Conservation (phyloP, 1,140 invertebrate genomes). For the Nasonia longicornis region DNA sequence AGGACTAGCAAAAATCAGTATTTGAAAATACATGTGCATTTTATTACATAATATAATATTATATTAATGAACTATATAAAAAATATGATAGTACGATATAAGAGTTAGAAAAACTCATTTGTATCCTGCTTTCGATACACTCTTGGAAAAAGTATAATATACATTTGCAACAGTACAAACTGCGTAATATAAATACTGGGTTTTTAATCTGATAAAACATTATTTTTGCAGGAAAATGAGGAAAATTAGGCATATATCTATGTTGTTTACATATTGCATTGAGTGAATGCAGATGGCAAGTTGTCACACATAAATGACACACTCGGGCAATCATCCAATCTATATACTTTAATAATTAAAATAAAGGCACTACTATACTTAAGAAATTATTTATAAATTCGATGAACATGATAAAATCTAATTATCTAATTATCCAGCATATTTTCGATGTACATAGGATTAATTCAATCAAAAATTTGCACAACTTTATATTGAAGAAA, state of each 20-base stretch:
- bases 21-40: slow-evolving; percentile 54
- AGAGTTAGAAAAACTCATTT: slow-evolving; percentile 54
- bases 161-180: slow-evolving; percentile 49
- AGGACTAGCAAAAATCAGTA: background rate
- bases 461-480: slow-evolving; percentile 34
- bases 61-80: slow-evolving; percentile 57
- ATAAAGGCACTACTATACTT: slow-evolving; percentile 38
- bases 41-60: slow-evolving; percentile 50
- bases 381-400: slow-evolving; percentile 39
- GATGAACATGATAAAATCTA: slow-evolving; percentile 38
- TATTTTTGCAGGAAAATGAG: background rate
- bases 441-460: slow-evolving; percentile 26
- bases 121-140: slow-evolving; percentile 45
- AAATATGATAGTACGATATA: slow-evolving; percentile 55
- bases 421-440: slow-evolving; percentile 33
- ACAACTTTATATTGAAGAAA: slow-evolving; percentile 11
- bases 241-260: slow-evolving; percentile 24
- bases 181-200: slow-evolving; percentile 51
- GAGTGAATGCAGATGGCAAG: slow-evolving; percentile 18
- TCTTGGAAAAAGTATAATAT: slow-evolving; percentile 46
- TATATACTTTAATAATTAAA: slow-evolving; percentile 20
- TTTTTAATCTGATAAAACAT: slow-evolving; percentile 44
- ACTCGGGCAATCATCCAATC: slow-evolving; percentile 40
- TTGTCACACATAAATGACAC: slow-evolving; percentile 8
- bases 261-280: slow-evolving; percentile 34